These are phyloP conservation scores for Athalia cordata DNA, from an alignment of 2,888 invertebrate species.

Conservation along the genomic window DNA sequence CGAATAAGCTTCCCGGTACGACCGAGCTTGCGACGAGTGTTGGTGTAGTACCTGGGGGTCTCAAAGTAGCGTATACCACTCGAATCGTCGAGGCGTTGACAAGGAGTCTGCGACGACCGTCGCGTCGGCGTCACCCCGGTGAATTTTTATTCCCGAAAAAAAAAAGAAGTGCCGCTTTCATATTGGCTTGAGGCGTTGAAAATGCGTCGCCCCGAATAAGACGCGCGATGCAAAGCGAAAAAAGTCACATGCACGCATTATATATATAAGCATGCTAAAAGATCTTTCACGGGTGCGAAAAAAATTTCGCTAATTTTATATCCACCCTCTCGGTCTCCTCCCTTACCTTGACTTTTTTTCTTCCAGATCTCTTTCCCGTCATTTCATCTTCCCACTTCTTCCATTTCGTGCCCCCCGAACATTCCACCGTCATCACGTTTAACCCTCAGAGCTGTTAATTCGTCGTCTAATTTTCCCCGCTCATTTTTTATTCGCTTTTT, in stretches of 20 bases:
- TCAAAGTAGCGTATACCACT: slow-evolving; percentile 25
- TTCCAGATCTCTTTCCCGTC: neutral
- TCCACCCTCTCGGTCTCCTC: neutral
- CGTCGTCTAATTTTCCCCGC: neutral
- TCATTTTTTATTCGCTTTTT: neutral
- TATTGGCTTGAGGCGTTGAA: slow-evolving; percentile 19
- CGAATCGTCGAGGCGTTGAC: slow-evolving; percentile 36
- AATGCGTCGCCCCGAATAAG: slow-evolving; percentile 10
- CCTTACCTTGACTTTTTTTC: neutral
- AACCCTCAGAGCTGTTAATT: neutral
- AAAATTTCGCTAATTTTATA: neutral
- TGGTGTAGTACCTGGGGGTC: slow-evolving; percentile 28
- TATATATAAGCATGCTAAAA: too few species aligned
- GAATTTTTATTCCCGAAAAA: too few species aligned
- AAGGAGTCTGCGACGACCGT: slow-evolving; percentile 1
- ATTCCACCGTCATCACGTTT: too few species aligned
- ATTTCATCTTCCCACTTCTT: neutral
- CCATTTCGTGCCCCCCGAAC: neutral
- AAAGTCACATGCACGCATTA: neutral
- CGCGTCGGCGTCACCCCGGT: too few species aligned
- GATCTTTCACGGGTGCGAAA: neutral
- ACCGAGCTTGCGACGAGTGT: neutral
- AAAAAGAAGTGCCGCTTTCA: slow-evolving; percentile 30
- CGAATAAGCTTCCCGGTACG: too few species aligned
- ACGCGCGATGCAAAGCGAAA: slow-evolving; percentile 3